A percentile compares a stretch with the other conserved stretches of the same genome.
Conservation (phyloP, 2,888 invertebrate genomes). For the Drosophila kokeensis region DNA sequence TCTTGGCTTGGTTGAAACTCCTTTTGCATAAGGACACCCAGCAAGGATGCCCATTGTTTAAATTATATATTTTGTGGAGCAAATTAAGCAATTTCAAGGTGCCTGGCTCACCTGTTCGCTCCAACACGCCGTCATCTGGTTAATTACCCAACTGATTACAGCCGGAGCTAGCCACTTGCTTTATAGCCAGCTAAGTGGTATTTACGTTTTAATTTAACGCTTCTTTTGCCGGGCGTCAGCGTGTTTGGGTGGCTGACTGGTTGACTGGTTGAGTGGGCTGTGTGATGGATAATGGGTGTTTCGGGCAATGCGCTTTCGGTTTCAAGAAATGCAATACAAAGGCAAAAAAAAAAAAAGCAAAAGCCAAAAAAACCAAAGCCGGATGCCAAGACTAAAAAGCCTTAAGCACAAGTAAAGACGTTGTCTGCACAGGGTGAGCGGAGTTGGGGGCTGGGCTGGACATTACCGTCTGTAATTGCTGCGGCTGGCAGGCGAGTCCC, state of each 20-base stretch:
- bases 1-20: constrained; percentile 12
- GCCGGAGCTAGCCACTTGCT: constrained; percentile 66
- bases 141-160: constrained; percentile 79
- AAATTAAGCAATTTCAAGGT: constrained; percentile 75
- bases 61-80: constrained; percentile 54
- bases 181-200: constrained; percentile 81
- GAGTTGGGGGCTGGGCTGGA: constrained; percentile 32
- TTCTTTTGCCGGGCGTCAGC: constrained; percentile 53
- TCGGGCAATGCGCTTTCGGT: constrained; percentile 70
- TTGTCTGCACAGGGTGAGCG: neutral
- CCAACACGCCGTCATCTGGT: constrained; percentile 53
- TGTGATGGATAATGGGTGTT: constrained; percentile 21
- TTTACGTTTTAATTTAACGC: constrained; percentile 84
- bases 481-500: constrained; percentile 63
- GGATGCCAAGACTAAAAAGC: constrained; percentile 66
- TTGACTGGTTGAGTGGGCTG: constrained; percentile 3
- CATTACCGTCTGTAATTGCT: constrained; percentile 76
- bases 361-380: constrained; percentile 48
- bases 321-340: constrained; percentile 72
- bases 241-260: constrained; percentile 20
- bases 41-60: constrained; percentile 49
- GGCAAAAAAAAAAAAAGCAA: constrained; percentile 40
- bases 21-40: constrained; percentile 3
- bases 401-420: constrained; percentile 63
- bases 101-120: constrained; percentile 56